Base-by-base conservation (phyloP, 2,113 vertebrate genomes). In the Xenopus laevis region DNA sequence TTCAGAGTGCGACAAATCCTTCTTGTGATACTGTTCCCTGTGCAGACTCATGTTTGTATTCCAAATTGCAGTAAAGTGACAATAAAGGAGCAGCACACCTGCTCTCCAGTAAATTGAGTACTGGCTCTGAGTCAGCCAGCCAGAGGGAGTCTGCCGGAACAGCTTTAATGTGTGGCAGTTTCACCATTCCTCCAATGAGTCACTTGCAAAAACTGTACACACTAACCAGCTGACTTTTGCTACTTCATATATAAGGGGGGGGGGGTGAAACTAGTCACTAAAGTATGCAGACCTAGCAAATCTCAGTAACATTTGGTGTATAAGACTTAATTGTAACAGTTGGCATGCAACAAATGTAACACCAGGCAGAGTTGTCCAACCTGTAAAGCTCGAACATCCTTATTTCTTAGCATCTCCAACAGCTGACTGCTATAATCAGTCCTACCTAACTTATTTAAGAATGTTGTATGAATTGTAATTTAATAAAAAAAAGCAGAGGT, bases 61-160 rank as follows among this genome's bases (percentile, higher is more conserved):
- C 57, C 15, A 61, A 59, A 47, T 17, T 17, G 30, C 30, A 64
- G 9, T 59, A 33, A 74, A 64, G 9, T 47, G 40, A 74, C 63
- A 67, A 58, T 50, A 68, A 74, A 18, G 17, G 33, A 23, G 8
- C 10, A 57, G 27, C 64, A 33, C 72, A 74, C 55, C 72, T 68
- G 72, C 45, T 74, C 16, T 18, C 71, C 12, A 50, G 55, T 58
- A 65, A 74, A 75, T 53, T 17, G 57, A 45, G 59, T 13, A 57
- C 46, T 61, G 57, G 12, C 44, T 47, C 63, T 68, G 72, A 75
- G 57, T 75, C 72, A 68, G n/a, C 17, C 57, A 58, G 72, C 65
- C 65, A 21, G 57, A 68, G 65, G 72, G 23, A 61, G 65, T 30
- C 21, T 61, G 33, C 30, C n/a, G 53, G 21, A 75, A 52, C 47